Conservation (phyloP, 2,113 vertebrate species). For the Asarcornis scutulata region DNA sequence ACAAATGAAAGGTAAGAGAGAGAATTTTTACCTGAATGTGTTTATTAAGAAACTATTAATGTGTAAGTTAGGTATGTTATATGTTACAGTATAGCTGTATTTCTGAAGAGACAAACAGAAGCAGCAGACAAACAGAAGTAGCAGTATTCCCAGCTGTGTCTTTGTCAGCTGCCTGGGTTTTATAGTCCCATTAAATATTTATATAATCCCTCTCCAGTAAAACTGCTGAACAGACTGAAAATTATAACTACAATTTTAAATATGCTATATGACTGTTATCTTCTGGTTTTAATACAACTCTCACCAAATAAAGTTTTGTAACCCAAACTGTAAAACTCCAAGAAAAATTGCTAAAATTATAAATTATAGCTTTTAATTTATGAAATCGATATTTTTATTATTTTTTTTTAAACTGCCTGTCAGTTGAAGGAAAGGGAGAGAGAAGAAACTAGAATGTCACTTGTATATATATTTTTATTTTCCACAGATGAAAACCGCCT, state of each 20-base stretch:
- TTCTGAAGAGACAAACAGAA: not conserved
- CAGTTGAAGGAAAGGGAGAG: not conserved
- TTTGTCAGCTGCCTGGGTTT: not conserved
- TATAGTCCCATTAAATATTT: not conserved
- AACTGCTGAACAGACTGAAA: not conserved
- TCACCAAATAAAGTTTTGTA: conserved; percentile 6
- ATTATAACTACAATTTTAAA: not conserved
- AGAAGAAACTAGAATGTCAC: not conserved
- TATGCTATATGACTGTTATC: not conserved
- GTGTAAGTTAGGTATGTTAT: not conserved
- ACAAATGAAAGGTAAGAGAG: not conserved
- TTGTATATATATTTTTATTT: conserved; percentile 24
- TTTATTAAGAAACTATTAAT: not conserved
- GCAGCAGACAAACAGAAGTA: not conserved
- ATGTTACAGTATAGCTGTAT: not conserved
- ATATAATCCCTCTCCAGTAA: not conserved
- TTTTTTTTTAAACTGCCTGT: not conserved
- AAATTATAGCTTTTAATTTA: conserved; percentile 4
- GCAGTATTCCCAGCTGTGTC: not conserved
- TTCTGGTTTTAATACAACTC: conserved; percentile 41
- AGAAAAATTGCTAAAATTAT: conserved; percentile 4
- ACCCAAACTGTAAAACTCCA: conserved; percentile 46
- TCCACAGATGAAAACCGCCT: not conserved
- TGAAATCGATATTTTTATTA: not conserved
- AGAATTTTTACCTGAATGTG: not conserved